Evolutionary conservation across 2,113 vertebrate species (phyloP), one percentile per base, ranked within the genome.

Genomic region (Gymnobelideus leadbeateri): DNA sequence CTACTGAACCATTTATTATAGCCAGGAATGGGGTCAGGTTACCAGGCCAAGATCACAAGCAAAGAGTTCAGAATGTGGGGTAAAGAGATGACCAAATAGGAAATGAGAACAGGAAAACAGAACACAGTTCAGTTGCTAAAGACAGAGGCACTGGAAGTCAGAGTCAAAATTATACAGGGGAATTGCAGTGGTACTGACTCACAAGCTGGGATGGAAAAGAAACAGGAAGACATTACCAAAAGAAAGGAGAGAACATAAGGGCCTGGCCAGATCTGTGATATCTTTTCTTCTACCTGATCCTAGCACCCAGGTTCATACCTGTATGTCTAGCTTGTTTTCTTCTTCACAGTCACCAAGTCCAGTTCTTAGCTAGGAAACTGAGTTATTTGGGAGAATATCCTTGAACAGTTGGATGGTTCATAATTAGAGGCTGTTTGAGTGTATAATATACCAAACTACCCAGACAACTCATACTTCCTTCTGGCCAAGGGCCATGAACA

Each of bases 341-440:
- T 43, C 19, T 84, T 84, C n/a, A 21, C 68, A 43, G 68, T 43
- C n/a, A 84, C n/a, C 68, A 84, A 84, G 37, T 19, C 68, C 7
- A 50, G 12, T 92, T 95, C 37, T 53, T 94, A 94, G 51, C 61
- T 4, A 50, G 16, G 6, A 95, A 93, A 9, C 16, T 51, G 37
- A 92, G 95, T 16, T 90, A 25, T 89, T 90, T 84, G 51, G 5
- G 19, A 96, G n/a, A 47, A 95, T 92, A 2, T 84, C 51, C 68
- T 77, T 92, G 54, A 96, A 26, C 49, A 52, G 0, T 19, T 55
- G 16, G 90, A 95, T 94, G 46, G 23, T 16, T 4, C 8, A 94
- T 94, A 92, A 57, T 6, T 91, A 53, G 1, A n/a, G 51, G 51
- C 0, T 54, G 9, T 1, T 8, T 89, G 94, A 96, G 54, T 26